phyloP scores from a whole-genome alignment of 2,113 vertebrate species.

The Lampris incognitus region DNA sequence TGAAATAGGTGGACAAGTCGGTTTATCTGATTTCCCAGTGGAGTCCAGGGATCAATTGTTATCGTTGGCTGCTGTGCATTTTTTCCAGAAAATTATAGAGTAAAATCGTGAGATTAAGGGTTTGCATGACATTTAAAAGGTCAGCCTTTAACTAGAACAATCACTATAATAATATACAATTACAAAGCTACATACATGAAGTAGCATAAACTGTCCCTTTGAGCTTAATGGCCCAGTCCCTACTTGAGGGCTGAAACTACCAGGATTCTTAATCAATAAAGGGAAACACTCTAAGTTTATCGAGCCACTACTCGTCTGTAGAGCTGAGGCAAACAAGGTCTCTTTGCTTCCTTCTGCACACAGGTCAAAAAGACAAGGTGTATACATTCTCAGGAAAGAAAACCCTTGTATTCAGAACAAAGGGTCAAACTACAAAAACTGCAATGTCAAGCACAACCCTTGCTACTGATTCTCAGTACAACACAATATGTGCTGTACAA shows the following conservation, averaged over 20 bases:
- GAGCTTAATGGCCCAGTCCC: background rate
- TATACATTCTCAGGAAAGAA: background rate
- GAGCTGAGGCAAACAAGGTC: background rate
- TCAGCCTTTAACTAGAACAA: slow-evolving; percentile 16
- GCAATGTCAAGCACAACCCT: background rate
- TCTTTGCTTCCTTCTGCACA: background rate
- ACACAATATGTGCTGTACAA: background rate
- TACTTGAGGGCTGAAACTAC: background rate
- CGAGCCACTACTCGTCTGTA: background rate
- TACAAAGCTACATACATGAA: background rate
- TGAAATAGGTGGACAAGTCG: slow-evolving; percentile 36
- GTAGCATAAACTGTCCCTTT: slow-evolving; percentile 2
- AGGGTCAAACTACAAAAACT: background rate
- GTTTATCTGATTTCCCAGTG: slow-evolving; percentile 55
- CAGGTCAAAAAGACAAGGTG: background rate
- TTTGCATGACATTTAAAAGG: slow-evolving; percentile 28
- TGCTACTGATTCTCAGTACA: background rate
- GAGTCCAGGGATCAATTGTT: slow-evolving; percentile 40
- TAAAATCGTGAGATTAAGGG: slow-evolving; percentile 7
- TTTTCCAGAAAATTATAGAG: slow-evolving; percentile 24
- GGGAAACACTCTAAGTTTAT: background rate
- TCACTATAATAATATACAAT: background rate
- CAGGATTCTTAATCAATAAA: too few relatives aligned
- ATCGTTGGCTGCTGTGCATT: slow-evolving; percentile 18
- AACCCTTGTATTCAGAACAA: background rate